Evolutionary conservation across 2,113 vertebrate genomes (phyloP).

Genomic region (Apodemus sylvaticus): DNA sequence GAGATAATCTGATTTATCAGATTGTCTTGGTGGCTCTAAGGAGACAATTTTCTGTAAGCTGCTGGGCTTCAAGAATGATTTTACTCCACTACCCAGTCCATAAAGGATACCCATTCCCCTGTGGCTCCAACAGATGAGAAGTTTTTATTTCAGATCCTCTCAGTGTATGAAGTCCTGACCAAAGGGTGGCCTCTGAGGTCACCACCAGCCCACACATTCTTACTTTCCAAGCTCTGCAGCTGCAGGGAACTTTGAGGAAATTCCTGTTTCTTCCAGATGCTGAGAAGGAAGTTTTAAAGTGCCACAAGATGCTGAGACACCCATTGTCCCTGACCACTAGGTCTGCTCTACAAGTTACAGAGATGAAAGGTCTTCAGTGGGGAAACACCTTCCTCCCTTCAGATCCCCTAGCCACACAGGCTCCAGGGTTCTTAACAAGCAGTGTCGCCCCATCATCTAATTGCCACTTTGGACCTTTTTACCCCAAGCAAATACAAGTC

Average conservation of each 20-base stretch:
- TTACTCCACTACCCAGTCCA: constrained; percentile 30
- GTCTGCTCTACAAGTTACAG: constrained; percentile 49
- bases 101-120: constrained; percentile 63
- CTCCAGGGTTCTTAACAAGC: background rate
- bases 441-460: background rate
- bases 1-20: constrained; percentile 47
- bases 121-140: constrained; percentile 43
- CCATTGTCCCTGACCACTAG: constrained; percentile 68
- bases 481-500: background rate
- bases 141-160: constrained; percentile 70
- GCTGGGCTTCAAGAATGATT: constrained; percentile 54
- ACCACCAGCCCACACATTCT: constrained; percentile 68
- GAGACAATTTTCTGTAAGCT: constrained; percentile 48
- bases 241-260: constrained; percentile 78
- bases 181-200: constrained; percentile 74
- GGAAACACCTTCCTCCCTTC: background rate
- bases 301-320: constrained; percentile 72
- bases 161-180: constrained; percentile 68
- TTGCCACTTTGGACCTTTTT: background rate
- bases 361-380: background rate
- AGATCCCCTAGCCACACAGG: background rate
- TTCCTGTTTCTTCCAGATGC: constrained; percentile 75
- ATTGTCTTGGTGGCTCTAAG: constrained; percentile 46
- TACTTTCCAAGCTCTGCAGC: constrained; percentile 78
- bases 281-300: constrained; percentile 75